Evolutionary conservation across 1,140 invertebrate species (phyloP).

Genomic region (Cydia strobilella): DNA sequence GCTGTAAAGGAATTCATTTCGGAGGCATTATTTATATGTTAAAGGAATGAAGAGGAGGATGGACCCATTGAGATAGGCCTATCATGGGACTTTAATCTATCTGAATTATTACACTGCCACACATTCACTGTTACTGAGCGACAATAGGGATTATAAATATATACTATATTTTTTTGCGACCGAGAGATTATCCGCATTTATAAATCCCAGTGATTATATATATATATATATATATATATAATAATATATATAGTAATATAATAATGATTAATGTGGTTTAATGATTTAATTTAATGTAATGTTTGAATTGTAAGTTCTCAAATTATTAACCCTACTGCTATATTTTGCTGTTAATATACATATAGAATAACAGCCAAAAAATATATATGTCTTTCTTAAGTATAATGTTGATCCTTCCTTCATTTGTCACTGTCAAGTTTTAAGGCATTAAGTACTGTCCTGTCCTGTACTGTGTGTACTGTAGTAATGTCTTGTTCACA

Average conservation of each 20-base stretch:
- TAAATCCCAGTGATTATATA: too few species aligned
- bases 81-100: neutral
- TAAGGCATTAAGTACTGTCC: neutral
- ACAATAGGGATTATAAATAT: slow-evolving; percentile 4
- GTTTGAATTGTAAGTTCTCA: too few species aligned
- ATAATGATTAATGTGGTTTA: too few species aligned
- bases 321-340: too few species aligned
- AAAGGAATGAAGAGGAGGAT: neutral
- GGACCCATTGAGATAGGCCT: slow-evolving; percentile 10
- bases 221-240: too few species aligned
- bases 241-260: too few species aligned
- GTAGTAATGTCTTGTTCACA: neutral
- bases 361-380: too few species aligned
- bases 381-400: too few species aligned
- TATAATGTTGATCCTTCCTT: neutral
- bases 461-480: too few species aligned
- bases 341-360: too few species aligned
- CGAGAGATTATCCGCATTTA: neutral
- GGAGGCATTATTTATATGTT: slow-evolving; percentile 14
- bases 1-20: slow-evolving; percentile 31
- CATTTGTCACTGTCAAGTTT: neutral
- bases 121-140: neutral
- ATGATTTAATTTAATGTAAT: too few species aligned
- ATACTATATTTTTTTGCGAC: neutral
- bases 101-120: neutral